Conservation (phyloP, 2,888 invertebrate species). For the Drosophila longiperda region DNA sequence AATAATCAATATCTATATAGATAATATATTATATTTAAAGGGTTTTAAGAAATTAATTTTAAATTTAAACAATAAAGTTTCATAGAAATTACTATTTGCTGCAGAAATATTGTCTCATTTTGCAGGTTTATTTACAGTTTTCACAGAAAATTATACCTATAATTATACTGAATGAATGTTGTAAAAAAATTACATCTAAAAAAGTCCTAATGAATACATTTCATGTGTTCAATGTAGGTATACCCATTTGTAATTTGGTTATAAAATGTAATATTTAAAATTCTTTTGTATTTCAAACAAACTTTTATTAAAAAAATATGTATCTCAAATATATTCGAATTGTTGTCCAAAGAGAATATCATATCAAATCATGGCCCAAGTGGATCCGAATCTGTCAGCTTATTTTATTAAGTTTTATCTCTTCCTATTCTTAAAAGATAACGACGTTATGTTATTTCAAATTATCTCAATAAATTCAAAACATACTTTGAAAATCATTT, state of each 20-base stretch:
- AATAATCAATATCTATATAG: neutral
- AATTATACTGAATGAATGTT: neutral
- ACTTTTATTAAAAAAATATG: neutral
- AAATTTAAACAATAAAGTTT: neutral
- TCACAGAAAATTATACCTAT: neutral
- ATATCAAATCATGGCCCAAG: neutral
- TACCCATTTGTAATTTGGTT: neutral
- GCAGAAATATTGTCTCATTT: neutral
- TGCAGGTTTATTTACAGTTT: neutral
- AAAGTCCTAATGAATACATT: neutral
- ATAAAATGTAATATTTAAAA: neutral
- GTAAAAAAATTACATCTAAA: neutral
- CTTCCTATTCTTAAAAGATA: neutral
- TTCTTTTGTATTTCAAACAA: neutral
- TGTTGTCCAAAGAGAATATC: neutral
- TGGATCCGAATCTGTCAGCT: neutral
- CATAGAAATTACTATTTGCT: neutral
- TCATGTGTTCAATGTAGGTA: neutral
- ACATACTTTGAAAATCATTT: neutral
- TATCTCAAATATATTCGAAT: neutral
- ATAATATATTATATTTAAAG: neutral
- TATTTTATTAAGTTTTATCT: neutral
- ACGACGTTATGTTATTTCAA: neutral
- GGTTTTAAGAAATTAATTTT: neutral
- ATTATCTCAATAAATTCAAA: slow-evolving; percentile 3